Percentiles rank a stretch among this genome's conserved stretches.
Evolutionary conservation across 1,140 invertebrate species (phyloP).

Genomic region (Procambarus virginalis): DNA sequence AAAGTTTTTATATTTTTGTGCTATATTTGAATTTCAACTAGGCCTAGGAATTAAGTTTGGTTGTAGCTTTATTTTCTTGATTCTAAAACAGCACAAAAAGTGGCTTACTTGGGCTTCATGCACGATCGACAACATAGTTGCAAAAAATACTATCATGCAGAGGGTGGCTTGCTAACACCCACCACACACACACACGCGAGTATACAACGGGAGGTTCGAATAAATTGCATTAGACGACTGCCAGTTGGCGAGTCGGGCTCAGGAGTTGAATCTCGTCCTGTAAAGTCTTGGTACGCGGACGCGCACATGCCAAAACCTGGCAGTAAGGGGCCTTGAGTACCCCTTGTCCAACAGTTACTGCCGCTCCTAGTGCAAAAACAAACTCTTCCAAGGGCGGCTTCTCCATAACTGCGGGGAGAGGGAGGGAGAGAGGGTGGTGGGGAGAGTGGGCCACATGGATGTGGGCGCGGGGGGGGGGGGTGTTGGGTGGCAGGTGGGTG

Average conservation of each 20-base stretch:
- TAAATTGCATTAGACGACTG: too few relatives aligned
- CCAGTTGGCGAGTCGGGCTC: too few relatives aligned
- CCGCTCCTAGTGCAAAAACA: constrained; percentile 25
- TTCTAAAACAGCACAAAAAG: too few relatives aligned
- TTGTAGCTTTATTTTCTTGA: too few relatives aligned
- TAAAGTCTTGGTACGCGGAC: too few relatives aligned
- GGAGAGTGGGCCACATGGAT: background rate
- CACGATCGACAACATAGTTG: too few relatives aligned
- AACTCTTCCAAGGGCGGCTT: constrained; percentile 27
- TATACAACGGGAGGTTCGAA: background rate
- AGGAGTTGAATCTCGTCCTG: too few relatives aligned
- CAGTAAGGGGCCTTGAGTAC: constrained; percentile 1
- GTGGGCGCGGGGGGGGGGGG: background rate
- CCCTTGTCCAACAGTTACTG: constrained; percentile 23
- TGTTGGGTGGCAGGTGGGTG: background rate
- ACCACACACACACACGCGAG: background rate
- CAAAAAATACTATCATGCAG: too few relatives aligned
- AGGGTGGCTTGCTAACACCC: background rate
- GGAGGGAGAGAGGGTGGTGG: background rate
- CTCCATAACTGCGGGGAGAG: constrained; percentile 9
- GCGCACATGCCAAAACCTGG: background rate
- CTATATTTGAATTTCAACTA: too few relatives aligned
- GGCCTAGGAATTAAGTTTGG: too few relatives aligned
- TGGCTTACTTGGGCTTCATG: too few relatives aligned
- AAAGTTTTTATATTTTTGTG: too few relatives aligned